Conservation (phyloP, 2,113 vertebrate genomes). For the Silurus meridionalis region DNA sequence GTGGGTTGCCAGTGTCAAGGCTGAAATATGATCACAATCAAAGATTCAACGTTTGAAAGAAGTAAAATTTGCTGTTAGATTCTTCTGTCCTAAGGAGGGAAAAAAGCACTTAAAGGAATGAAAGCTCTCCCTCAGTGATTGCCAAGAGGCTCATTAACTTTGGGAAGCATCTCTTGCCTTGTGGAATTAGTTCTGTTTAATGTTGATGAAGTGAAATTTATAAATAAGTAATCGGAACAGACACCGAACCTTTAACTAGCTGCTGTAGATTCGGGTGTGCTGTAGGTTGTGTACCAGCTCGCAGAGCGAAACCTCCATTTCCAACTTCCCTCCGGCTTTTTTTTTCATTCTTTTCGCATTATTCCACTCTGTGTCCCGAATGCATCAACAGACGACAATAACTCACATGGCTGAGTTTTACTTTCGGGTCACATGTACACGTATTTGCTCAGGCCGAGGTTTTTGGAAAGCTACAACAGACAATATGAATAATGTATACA, state of each 20-base stretch:
- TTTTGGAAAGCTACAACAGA: not conserved
- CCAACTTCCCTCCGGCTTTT: not conserved
- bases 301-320: not conserved
- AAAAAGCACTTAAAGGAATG: slow-evolving; percentile 25
- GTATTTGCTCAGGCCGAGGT: not conserved
- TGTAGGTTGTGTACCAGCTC: not conserved
- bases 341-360: not conserved
- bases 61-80: slow-evolving; percentile 8
- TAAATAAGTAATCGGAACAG: slow-evolving; percentile 22
- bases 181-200: slow-evolving; percentile 20
- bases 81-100: not conserved
- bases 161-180: not conserved
- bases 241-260: not conserved
- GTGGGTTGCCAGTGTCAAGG: not conserved
- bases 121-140: slow-evolving; percentile 18
- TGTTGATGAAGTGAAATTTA: slow-evolving; percentile 20
- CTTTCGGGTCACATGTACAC: not conserved
- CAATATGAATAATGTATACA: not conserved
- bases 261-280: not conserved
- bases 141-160: slow-evolving; percentile 26
- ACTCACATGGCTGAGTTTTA: not conserved
- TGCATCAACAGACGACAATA: not conserved
- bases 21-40: not conserved
- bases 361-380: not conserved
- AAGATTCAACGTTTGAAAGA: slow-evolving; percentile 2